Conservation (phyloP, 2,888 invertebrate species). For the Callimorpha dominula region DNA sequence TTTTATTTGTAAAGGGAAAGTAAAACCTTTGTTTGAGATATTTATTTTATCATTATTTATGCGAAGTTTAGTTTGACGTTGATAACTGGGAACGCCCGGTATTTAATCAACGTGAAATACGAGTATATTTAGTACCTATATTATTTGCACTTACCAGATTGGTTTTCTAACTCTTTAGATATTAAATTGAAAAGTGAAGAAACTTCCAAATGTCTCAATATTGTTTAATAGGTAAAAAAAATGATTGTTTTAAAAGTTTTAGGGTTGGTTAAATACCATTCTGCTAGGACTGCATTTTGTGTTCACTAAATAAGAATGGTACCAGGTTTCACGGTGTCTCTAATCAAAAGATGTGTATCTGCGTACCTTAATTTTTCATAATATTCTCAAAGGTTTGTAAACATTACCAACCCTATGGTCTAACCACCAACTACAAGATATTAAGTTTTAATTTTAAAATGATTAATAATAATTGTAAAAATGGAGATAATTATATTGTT, state of each 20-base stretch:
- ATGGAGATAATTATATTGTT: too few species aligned
- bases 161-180: neutral
- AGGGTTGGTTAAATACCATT: neutral
- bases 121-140: neutral
- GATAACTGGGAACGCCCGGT: constrained; percentile 7
- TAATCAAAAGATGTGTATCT: too few species aligned
- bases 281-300: too few species aligned
- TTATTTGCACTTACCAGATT: too few species aligned
- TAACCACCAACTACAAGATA: neutral
- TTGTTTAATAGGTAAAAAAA: neutral
- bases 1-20: constrained; percentile 45
- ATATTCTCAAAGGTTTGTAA: neutral
- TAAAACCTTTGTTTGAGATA: constrained; percentile 25
- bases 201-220: neutral
- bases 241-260: neutral
- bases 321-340: neutral
- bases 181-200: neutral
- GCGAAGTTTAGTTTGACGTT: constrained; percentile 8
- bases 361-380: neutral
- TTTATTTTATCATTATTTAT: constrained; percentile 24
- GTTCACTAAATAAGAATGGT: neutral
- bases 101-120: neutral
- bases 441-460: neutral
- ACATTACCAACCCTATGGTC: neutral
- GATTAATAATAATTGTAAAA: too few species aligned